Conservation (phyloP, 2,113 vertebrate species). For the Protomyctophum bolini region DNA sequence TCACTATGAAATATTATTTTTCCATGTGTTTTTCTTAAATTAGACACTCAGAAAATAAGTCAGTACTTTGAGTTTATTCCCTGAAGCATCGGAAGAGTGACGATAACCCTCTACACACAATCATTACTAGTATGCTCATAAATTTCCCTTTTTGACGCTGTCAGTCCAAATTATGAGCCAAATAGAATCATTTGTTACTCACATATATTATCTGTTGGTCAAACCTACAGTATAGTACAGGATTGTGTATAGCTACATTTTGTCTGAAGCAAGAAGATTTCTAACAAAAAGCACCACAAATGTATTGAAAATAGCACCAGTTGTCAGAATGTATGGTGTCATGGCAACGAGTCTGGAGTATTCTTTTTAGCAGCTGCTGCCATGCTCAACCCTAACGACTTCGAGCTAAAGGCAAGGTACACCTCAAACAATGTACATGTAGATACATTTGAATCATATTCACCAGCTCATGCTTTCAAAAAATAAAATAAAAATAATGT, state of each 20-base stretch:
- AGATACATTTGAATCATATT: conserved; percentile 46
- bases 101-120: conserved; percentile 14
- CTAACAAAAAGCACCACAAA: conserved; percentile 76
- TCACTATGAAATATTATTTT: conserved; percentile 27
- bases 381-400: conserved; percentile 54
- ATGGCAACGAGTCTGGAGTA: conserved; percentile 64
- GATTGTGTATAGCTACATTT: conserved; percentile 69
- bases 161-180: not conserved
- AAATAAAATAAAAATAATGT: conserved; percentile 34
- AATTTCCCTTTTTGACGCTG: not conserved
- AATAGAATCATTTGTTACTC: not conserved
- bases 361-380: conserved; percentile 57
- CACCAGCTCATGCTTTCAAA: conserved; percentile 42
- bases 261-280: conserved; percentile 67
- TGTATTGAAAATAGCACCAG: conserved; percentile 81
- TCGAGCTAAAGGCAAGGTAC: conserved; percentile 48
- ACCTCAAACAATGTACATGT: conserved; percentile 51
- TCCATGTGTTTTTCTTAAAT: conserved; percentile 45
- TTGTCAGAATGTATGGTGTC: conserved; percentile 70
- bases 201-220: conserved; percentile 6
- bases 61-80: conserved; percentile 46
- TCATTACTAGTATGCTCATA: not conserved
- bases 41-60: conserved; percentile 26
- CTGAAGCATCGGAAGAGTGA: conserved; percentile 50
- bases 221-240: conserved; percentile 63